These are phyloP conservation scores for Rotaria socialis DNA, from an alignment of 2,888 invertebrate species.

Conservation along the genomic window DNA sequence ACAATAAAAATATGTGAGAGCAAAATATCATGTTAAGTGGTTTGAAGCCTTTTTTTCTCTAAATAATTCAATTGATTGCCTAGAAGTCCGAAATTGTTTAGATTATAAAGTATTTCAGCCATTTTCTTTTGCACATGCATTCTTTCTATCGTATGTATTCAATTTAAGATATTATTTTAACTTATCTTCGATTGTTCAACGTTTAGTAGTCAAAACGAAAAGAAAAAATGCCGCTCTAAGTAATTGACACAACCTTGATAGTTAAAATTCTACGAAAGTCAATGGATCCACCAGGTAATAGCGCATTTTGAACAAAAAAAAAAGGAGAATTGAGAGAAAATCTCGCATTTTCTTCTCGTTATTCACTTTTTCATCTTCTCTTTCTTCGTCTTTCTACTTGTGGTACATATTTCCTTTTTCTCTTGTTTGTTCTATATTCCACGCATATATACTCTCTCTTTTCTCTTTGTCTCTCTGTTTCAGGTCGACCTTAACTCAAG, in stretches of 20 bases:
- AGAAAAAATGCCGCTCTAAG: background rate
- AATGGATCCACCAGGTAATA: background rate
- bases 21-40: background rate
- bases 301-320: background rate
- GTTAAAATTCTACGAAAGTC: background rate
- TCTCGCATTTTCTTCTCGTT: background rate
- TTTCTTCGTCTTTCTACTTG: background rate
- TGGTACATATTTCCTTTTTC: background rate
- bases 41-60: background rate
- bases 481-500: constrained; percentile 13
- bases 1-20: background rate
- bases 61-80: background rate
- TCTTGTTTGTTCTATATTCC: constrained; percentile 1
- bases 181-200: background rate
- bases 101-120: background rate
- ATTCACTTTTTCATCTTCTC: background rate
- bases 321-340: background rate
- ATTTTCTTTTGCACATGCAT: background rate
- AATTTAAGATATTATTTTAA: background rate
- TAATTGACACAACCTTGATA: constrained; percentile 1
- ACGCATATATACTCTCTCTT: background rate
- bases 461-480: background rate
- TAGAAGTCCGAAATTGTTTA: background rate
- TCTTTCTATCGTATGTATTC: background rate
- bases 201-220: too few species aligned